Conservation (phyloP, 2,113 vertebrate genomes). For the Dromiciops gliroides region DNA sequence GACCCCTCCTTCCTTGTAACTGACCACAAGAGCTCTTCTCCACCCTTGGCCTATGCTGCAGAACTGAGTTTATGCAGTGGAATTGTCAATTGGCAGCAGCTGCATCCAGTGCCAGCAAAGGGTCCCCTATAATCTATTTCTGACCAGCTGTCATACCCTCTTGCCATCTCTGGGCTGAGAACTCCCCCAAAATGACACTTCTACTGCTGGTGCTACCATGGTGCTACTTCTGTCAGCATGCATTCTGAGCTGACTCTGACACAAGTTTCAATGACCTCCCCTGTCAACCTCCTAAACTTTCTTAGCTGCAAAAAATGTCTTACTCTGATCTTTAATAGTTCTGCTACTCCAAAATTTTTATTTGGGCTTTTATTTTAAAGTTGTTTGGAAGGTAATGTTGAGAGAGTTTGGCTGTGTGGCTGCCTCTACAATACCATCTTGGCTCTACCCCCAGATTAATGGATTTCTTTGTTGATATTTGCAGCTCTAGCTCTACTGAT, state of each 20-base stretch:
- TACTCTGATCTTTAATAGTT: neutral
- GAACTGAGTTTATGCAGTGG: no score
- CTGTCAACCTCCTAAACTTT: neutral
- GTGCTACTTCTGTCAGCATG: no score
- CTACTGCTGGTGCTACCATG: no score
- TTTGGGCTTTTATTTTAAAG: neutral
- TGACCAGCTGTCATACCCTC: no score
- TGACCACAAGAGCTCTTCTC: neutral
- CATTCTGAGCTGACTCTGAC: no score
- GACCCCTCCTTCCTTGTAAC: neutral
- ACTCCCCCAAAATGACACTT: no score
- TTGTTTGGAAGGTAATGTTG: neutral
- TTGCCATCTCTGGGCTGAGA: no score
- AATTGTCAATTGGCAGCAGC: neutral
- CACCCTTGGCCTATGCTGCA: no score
- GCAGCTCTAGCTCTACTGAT: constrained; percentile 26
- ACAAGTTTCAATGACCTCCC: neutral
- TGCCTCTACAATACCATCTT: neutral
- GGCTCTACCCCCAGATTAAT: neutral
- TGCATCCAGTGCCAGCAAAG: no score
- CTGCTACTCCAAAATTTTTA: neutral
- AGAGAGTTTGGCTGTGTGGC: neutral
- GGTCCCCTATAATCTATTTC: no score
- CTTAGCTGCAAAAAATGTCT: neutral
- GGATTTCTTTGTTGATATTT: constrained; percentile 40